A percentile compares a stretch with the other conserved stretches of the same genome.
Evolutionary conservation across 2,113 vertebrate genomes (phyloP).

Genomic region (Podarcis raffonei): DNA sequence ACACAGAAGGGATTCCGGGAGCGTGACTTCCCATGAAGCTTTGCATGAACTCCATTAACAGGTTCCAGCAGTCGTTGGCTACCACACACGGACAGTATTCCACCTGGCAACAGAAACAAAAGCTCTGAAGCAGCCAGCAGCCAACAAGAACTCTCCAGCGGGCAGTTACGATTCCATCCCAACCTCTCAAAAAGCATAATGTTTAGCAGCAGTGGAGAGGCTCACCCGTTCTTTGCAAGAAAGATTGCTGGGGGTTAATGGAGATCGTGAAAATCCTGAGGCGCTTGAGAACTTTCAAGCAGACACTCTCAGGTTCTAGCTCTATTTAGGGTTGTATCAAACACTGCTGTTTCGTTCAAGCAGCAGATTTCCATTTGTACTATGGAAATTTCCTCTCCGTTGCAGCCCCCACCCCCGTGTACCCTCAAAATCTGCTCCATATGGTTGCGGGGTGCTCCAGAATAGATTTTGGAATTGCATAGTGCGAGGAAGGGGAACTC

Average conservation of each 20-base stretch:
- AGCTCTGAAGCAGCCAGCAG: not conserved
- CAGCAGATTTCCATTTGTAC: no score
- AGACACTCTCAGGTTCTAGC: not conserved
- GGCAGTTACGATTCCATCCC: accelerated
- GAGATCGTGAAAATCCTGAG: not conserved
- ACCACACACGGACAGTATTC: slow-evolving; percentile 95
- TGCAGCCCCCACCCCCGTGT: no score
- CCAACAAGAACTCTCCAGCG: accelerated
- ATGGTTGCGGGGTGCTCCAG: no score
- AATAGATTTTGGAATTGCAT: no score
- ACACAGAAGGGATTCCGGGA: slow-evolving; percentile 86
- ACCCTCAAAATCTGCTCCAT: no score
- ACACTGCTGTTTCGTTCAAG: no score
- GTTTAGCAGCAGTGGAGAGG: not conserved
- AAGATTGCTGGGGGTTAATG: not conserved
- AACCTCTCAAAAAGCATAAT: not conserved
- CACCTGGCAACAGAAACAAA: slow-evolving; percentile 78
- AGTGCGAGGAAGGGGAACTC: no score
- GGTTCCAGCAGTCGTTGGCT: slow-evolving; percentile 96
- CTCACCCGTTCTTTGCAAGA: not conserved
- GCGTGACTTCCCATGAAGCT: slow-evolving; percentile 88
- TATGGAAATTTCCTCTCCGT: no score
- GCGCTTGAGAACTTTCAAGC: not conserved
- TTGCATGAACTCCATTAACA: slow-evolving; percentile 95
- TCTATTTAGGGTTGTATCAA: not conserved